Percentiles rank a stretch among this genome's conserved stretches.
phyloP scores from a whole-genome alignment of 1,140 invertebrate genomes.

The Ceratosolen solmsi region DNA sequence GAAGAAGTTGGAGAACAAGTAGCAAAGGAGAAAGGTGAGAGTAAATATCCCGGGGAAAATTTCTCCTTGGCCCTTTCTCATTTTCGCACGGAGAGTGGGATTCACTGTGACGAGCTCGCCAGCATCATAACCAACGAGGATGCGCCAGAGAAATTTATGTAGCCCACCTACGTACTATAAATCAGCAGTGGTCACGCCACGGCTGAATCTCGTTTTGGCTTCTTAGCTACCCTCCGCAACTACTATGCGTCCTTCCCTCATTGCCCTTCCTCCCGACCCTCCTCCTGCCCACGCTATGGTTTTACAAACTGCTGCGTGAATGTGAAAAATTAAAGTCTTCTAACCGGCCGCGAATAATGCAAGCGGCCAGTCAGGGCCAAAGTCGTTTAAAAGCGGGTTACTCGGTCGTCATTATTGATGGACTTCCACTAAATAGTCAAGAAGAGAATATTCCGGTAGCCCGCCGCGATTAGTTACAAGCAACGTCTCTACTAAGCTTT shows the following conservation, averaged over 20 bases:
- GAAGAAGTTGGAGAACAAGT: not conserved
- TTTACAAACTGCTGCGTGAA: constrained; percentile 52
- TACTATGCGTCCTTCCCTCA: constrained; percentile 6
- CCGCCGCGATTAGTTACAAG: constrained; percentile 55
- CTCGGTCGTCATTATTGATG: constrained; percentile 59
- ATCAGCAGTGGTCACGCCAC: constrained; percentile 47
- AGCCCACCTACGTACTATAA: constrained; percentile 52
- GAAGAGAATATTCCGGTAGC: constrained; percentile 57
- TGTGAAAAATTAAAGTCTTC: constrained; percentile 49
- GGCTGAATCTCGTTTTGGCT: not conserved
- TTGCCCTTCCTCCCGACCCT: not conserved
- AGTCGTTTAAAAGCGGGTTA: constrained; percentile 60
- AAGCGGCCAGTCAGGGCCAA: constrained; percentile 48
- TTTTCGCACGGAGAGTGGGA: not conserved
- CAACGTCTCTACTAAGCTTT: constrained; percentile 45
- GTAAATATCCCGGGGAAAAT: constrained; percentile 4
- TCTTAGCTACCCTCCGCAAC: not conserved
- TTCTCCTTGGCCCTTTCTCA: constrained; percentile 14
- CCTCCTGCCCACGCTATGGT: too few relatives aligned
- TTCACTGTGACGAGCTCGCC: constrained; percentile 35
- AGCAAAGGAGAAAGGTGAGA: not conserved
- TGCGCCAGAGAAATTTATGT: constrained; percentile 51
- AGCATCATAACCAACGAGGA: not conserved
- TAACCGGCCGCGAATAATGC: constrained; percentile 47
- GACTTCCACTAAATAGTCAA: not conserved